Conservation (phyloP, 2,113 vertebrate genomes). For the Crypturellus undulatus region DNA sequence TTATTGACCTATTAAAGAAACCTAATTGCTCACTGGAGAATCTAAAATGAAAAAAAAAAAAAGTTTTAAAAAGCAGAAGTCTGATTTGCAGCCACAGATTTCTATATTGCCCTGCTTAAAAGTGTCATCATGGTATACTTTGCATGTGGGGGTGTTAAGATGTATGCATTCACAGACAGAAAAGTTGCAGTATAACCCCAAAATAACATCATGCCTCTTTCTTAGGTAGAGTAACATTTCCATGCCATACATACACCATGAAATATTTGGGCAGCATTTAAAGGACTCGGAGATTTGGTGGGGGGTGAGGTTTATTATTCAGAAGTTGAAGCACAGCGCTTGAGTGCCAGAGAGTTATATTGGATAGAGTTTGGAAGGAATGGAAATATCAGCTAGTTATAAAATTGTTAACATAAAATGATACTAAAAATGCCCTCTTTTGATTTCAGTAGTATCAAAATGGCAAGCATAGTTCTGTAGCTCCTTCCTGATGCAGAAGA, state of each 20-base stretch:
- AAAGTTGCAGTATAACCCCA: not conserved
- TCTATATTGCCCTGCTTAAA: not conserved
- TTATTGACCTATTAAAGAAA: not conserved
- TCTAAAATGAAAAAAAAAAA: not conserved
- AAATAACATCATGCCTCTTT: not conserved
- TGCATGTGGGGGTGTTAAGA: not conserved
- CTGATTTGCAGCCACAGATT: not conserved
- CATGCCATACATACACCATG: not conserved
- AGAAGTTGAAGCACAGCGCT: not conserved
- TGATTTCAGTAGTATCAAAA: not conserved
- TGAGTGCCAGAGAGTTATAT: not conserved
- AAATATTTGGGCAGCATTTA: not conserved
- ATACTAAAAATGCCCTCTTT: not conserved
- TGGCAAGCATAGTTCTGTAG: not conserved
- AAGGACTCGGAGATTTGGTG: not conserved
- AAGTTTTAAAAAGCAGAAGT: not conserved
- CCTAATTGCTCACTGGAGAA: not conserved
- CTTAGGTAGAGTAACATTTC: not conserved
- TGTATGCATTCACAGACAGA: not conserved
- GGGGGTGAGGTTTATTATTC: not conserved
- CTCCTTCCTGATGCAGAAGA: not conserved
- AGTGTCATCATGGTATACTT: fast-evolving
- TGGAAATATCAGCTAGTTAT: not conserved
- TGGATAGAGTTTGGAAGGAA: not conserved
- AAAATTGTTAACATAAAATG: not conserved